Base-by-base conservation (phyloP, 2,888 invertebrate genomes). In the Colostygia pectinataria region DNA sequence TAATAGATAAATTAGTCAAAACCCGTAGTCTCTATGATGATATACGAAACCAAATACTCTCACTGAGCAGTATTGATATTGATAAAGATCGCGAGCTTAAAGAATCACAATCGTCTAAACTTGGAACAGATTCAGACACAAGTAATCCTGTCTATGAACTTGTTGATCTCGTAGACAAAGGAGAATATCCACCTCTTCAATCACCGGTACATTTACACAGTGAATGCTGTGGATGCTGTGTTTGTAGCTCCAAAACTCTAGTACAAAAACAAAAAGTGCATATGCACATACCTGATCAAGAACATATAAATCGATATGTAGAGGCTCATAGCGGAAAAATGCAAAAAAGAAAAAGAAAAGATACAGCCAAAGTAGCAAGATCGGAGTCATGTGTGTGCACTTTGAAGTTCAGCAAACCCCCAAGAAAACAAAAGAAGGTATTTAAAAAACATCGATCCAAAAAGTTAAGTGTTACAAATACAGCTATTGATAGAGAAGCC, bases 1-100 rank as follows among this genome's bases (percentile, higher is more conserved):
- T 80, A 34, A 46, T 80, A 6, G 63, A 71, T 25, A 79, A 71
- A 59, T 60, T 82, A 38, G 66, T 74, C 4, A 65, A 66, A 57
- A 76, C 79, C 15, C 72, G 75, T 51, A 74, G 69, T 20, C 59
- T 66, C 4, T 80, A 82, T 34, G 70, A 80, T 55, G 71, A 74
- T 20, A 63, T 76, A n/a, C 65, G 74, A 36, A 63, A 64, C 25
- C 66, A 67, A 51, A 60, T 75, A 31, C 48, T 79, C 23, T 67
- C 71, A 14, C 58, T 65, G 23, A 68, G 59, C 23, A 67, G 58
- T 54, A 52, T 65, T 39, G 59, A 63, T 23, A 42, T 37, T 33
- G 31, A 45, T 54, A 61, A 55, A 46, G 44, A 38, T 38, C 46
- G 34, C 42, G 42, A 53, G 10, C 48, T 27, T 41, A 25, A 25